Conservation (phyloP, 2,888 invertebrate species). For the Caenorhabditis sp. region DNA sequence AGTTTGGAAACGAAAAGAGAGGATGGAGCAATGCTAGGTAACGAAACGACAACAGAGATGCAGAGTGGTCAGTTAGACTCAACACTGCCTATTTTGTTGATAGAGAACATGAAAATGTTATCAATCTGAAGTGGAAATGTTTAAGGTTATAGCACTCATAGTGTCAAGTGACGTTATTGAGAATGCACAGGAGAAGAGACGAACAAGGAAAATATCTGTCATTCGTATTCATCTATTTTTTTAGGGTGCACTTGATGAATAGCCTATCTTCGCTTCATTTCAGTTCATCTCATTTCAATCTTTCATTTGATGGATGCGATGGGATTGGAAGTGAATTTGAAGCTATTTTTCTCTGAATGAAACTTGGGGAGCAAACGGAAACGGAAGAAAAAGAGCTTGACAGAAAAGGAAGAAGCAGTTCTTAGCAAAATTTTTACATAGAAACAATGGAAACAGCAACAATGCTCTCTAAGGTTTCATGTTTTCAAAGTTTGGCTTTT, state of each 20-base stretch:
- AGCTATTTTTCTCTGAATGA: neutral
- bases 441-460: conserved; percentile 23
- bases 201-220: conserved; percentile 15
- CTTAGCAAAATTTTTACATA: conserved; percentile 28
- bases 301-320: neutral
- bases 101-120: conserved; percentile 12
- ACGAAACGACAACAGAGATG: conserved; percentile 17
- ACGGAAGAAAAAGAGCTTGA: no score
- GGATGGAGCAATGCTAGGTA: conserved; percentile 34
- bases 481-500: neutral
- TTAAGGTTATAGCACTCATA: conserved; percentile 2
- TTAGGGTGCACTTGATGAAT: conserved; percentile 44
- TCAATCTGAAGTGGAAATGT: neutral
- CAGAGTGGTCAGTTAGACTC: conserved; percentile 9
- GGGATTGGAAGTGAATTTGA: neutral
- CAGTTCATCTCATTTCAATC: neutral
- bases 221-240: conserved; percentile 16
- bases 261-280: neutral
- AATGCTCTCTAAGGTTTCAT: neutral
- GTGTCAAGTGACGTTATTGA: conserved; percentile 9
- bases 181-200: neutral
- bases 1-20: conserved; percentile 7
- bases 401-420: conserved; percentile 19
- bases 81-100: conserved; percentile 10
- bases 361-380: no score